phyloP scores from a whole-genome alignment of 1,140 invertebrate genomes.

The Brachionus angularis region DNA sequence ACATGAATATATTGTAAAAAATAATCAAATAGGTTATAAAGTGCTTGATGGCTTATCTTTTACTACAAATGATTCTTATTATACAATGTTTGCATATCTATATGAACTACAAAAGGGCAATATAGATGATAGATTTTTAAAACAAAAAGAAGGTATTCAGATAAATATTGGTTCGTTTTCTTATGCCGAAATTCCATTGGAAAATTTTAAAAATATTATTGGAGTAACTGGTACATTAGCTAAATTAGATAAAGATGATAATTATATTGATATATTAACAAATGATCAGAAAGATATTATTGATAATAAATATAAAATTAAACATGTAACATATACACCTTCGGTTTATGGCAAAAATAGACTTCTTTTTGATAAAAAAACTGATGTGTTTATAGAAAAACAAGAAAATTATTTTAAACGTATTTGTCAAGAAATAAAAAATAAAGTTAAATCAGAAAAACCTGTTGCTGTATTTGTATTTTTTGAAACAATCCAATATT shows the following conservation, averaged over 20 bases:
- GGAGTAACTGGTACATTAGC: not conserved
- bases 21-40: not conserved
- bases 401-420: not conserved
- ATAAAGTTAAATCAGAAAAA: not conserved
- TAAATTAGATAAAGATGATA: not conserved
- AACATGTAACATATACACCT: not conserved
- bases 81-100: not conserved
- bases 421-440: not conserved
- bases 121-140: not conserved
- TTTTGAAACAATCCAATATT: not conserved
- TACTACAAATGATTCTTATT: not conserved
- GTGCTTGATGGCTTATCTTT: not conserved
- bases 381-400: not conserved
- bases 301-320: not conserved
- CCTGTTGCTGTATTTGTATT: not conserved
- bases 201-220: not conserved
- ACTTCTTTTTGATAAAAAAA: not conserved
- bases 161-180: not conserved
- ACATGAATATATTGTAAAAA: not conserved
- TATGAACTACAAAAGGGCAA: not conserved
- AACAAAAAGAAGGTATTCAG: not conserved
- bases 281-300: not conserved
- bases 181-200: not conserved
- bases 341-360: not conserved
- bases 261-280: not conserved